Conservation (phyloP, 2,888 invertebrate species). For the Lasioglossum pauxillum region DNA sequence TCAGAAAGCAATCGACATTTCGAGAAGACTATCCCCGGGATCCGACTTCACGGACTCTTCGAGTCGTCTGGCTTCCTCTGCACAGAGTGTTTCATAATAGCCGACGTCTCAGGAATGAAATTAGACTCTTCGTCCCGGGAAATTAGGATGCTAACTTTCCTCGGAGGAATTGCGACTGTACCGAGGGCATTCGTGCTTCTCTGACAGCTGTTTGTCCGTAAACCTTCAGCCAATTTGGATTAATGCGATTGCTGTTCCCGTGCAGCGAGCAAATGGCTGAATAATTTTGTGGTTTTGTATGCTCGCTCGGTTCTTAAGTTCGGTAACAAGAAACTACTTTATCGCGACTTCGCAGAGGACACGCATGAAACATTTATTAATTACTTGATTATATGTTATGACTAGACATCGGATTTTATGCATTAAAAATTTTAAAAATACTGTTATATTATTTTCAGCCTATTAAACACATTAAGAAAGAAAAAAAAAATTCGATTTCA, state of each 20-base stretch:
- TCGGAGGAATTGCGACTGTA: not conserved
- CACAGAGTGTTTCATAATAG: not conserved
- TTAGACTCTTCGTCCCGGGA: not conserved
- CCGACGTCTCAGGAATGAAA: not conserved
- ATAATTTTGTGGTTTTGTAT: not conserved
- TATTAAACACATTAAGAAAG: too few species aligned
- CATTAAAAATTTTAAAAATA: too few species aligned
- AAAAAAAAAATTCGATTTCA: too few species aligned
- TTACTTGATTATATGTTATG: not conserved
- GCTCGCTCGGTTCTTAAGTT: not conserved
- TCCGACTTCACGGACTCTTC: not conserved
- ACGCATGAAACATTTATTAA: not conserved
- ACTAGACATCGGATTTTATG: too few species aligned
- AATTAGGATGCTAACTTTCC: not conserved
- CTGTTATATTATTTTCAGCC: too few species aligned
- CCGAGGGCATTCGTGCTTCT: slow-evolving; percentile 1
- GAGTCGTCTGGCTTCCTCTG: not conserved
- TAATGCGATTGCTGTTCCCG: not conserved
- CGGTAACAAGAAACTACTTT: too few species aligned
- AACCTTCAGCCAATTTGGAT: not conserved
- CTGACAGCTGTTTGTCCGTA: not conserved
- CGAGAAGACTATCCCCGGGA: not conserved
- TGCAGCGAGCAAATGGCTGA: not conserved
- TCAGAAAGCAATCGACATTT: not conserved
- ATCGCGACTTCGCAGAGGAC: too few species aligned